These are phyloP conservation scores for Scomber scombrus DNA, from an alignment of 2,113 vertebrate species.

Conservation along the genomic window DNA sequence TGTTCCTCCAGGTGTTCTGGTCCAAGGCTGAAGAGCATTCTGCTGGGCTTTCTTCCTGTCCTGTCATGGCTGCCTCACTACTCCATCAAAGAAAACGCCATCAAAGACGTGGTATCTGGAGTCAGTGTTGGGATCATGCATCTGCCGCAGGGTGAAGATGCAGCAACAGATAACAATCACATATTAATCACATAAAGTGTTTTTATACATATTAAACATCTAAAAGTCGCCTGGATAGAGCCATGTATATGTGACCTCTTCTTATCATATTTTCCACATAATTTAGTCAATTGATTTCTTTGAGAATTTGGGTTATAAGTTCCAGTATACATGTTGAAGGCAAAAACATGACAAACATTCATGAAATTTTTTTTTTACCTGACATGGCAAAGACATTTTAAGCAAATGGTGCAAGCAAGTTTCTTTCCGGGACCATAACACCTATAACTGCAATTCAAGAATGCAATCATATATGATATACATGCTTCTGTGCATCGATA, in stretches of 20 bases:
- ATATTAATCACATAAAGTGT: background rate
- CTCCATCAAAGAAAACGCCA: slow-evolving; percentile 86
- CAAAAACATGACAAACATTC: too few relatives aligned
- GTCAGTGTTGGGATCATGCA: slow-evolving; percentile 93
- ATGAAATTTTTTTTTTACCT: too few relatives aligned
- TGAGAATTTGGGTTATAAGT: background rate
- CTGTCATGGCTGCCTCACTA: slow-evolving; percentile 91
- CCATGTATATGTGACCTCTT: background rate
- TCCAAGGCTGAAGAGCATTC: slow-evolving; percentile 75
- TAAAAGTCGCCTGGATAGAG: background rate
- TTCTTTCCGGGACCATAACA: too few relatives aligned
- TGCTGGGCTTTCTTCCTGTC: slow-evolving; percentile 85
- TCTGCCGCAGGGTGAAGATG: slow-evolving; percentile 86
- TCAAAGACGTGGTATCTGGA: slow-evolving; percentile 88
- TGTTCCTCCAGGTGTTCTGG: slow-evolving; percentile 79
- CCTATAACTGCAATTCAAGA: too few relatives aligned
- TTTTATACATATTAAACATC: background rate
- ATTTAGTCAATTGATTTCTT: background rate
- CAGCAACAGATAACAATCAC: background rate
- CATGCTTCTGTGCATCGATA: too few relatives aligned
- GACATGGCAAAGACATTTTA: too few relatives aligned
- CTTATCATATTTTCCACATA: too few relatives aligned
- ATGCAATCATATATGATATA: background rate
- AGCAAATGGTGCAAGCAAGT: too few relatives aligned
- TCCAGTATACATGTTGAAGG: too few relatives aligned